Evolutionary conservation across 2,888 invertebrate species (phyloP), one percentile per base, ranked within the genome.

Genomic region (Drepana falcataria): DNA sequence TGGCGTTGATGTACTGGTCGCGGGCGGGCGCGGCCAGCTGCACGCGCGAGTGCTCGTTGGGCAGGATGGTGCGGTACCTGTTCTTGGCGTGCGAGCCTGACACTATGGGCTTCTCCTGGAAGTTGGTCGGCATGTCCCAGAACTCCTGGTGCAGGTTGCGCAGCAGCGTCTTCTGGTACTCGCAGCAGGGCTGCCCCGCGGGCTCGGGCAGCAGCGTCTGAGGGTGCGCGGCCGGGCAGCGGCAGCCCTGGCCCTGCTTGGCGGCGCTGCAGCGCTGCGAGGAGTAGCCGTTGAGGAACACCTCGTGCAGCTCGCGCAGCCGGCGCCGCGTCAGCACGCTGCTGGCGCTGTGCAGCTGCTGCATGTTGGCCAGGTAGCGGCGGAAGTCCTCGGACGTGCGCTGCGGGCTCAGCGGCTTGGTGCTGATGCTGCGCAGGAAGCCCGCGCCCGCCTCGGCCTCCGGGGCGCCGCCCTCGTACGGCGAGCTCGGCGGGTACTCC

Each of bases 41-140:
- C 64, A 98, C 81, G 49, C 98, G 92, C 2, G 96, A 96, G 69
- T 95, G 95, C 71, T 97, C 96, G 82, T 98, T 97, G 37, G 98
- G 97, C 73, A 98, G 90, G 53, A 98, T 97, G 0, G 96, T 95
- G 77, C 95, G 95, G 75, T 98, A 98, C 61, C 98, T 93, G 82
- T 98, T 98, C 86, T 97, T 97, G 9, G 94, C 92, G 65, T 97
- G 96, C 35, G 97, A 96, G 0, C 98, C 98, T 37, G 96, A 95
- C 1, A 98, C 95, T 72, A 96, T 94, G 5, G 97, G 95, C 74
- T 96, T 96, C 75, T 97, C 97, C 64, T 97, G 97, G 64, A 97
- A 95, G 83, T 98, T 98, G 59, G 96, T 93, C 0, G 98, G 98
- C 73, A 98, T 94, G 81, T 97, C 97, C 97, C 97, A 98, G 78